Percentiles rank a stretch among this genome's conserved stretches.
phyloP scores from a whole-genome alignment of 2,888 invertebrate species.

The Schizaphis graminum region DNA sequence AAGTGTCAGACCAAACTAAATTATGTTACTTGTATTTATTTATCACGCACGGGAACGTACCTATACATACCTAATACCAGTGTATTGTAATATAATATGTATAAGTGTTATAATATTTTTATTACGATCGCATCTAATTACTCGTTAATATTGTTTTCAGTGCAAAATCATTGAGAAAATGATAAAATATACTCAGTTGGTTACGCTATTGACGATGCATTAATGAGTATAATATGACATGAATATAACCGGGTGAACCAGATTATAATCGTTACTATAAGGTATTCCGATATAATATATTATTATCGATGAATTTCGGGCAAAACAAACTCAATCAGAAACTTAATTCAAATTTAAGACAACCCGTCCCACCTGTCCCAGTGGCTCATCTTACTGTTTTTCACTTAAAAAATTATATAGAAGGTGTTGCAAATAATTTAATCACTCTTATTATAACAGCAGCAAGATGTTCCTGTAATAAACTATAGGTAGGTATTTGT shows the following conservation, averaged over 20 bases:
- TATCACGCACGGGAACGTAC: not conserved
- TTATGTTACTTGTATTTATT: conserved; percentile 2
- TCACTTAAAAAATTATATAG: not conserved
- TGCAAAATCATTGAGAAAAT: not conserved
- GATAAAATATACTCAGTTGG: not conserved
- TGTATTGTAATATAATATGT: not conserved
- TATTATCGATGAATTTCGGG: not conserved
- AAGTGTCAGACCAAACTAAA: conserved; percentile 64
- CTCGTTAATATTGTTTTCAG: not conserved
- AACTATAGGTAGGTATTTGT: too few relatives aligned
- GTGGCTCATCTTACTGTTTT: not conserved
- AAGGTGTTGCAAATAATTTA: not conserved
- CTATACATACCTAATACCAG: not conserved
- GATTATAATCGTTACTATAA: not conserved
- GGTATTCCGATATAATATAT: not conserved
- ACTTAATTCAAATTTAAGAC: not conserved
- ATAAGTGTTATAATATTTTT: too few relatives aligned
- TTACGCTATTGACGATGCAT: not conserved
- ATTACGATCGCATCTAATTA: not conserved
- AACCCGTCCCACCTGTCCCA: not conserved
- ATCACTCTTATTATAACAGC: not conserved
- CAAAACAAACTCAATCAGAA: not conserved
- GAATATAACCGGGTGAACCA: not conserved
- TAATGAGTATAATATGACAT: not conserved
- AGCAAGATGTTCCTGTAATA: too few relatives aligned